A percentile compares a stretch with the other conserved stretches of the same genome.
These are phyloP conservation scores for Cathartes aura DNA, from an alignment of 2,113 vertebrate species.

Conservation along the genomic window DNA sequence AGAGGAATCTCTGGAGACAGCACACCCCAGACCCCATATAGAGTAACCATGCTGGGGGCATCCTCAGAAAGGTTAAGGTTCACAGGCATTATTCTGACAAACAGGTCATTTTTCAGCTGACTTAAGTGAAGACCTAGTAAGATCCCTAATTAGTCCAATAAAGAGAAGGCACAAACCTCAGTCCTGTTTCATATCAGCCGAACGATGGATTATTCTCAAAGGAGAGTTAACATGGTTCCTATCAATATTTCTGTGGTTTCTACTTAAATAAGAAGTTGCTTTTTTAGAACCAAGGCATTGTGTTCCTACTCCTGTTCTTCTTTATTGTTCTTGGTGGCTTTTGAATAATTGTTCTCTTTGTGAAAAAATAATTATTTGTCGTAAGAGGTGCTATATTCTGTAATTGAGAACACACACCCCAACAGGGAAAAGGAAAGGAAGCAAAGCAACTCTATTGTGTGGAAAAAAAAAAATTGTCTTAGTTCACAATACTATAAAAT, in stretches of 20 bases:
- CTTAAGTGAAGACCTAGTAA: background rate
- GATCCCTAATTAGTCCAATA: background rate
- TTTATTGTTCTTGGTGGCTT: background rate
- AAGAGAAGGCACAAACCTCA: background rate
- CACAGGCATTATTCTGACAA: background rate
- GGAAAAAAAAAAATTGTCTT: background rate
- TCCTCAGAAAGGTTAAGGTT: background rate
- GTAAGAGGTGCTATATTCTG: background rate
- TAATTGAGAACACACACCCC: background rate
- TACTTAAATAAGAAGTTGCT: background rate
- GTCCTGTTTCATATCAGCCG: background rate
- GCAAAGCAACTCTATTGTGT: background rate
- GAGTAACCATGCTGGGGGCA: background rate
- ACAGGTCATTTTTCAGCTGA: background rate
- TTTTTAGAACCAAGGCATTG: background rate
- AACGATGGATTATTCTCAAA: background rate
- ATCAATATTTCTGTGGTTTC: background rate
- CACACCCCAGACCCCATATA: background rate
- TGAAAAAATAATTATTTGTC: background rate
- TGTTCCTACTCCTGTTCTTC: background rate
- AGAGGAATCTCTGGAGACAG: background rate
- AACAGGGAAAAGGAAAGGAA: constrained; percentile 7
- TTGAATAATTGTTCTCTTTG: background rate
- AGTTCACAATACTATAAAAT: background rate
- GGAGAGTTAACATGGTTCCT: background rate